A percentile compares a stretch with the other conserved stretches of the same genome.
Evolutionary conservation across 2,797 vertebrate species (phyloP).

Genomic region (Psittacula echo): DNA sequence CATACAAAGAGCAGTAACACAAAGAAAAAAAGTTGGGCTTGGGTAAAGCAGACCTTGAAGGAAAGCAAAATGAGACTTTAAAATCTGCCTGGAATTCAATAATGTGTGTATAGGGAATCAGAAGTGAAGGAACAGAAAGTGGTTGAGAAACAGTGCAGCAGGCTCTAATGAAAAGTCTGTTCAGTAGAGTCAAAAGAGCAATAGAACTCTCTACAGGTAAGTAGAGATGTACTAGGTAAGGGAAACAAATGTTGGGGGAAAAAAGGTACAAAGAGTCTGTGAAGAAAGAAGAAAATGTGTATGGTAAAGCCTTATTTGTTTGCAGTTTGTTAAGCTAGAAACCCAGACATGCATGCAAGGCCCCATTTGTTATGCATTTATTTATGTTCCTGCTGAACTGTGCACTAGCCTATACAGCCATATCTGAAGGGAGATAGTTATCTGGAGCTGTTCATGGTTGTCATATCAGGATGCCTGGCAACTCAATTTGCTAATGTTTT

Average conservation of each 20-base stretch:
- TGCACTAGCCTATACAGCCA: neutral
- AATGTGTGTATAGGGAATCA: neutral
- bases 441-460: neutral
- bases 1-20: conserved; percentile 13
- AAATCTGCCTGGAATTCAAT: conserved; percentile 44
- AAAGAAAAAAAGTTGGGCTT: neutral
- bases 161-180: conserved; percentile 11
- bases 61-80: conserved; percentile 62
- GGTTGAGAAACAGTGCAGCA: neutral
- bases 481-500: conserved; percentile 2
- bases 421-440: neutral
- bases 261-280: neutral
- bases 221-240: neutral
- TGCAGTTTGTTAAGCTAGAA: conserved; percentile 30
- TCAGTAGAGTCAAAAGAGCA: conserved; percentile 22
- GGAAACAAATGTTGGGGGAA: neutral
- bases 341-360: neutral
- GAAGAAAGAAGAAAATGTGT: conserved; percentile 41
- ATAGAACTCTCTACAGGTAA: neutral
- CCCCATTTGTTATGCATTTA: neutral
- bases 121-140: neutral
- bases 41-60: conserved; percentile 46
- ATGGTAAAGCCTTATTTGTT: conserved; percentile 23
- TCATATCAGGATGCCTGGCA: neutral
- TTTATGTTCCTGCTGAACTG: conserved; percentile 30